phyloP scores from a whole-genome alignment of 2,797 vertebrate species.

The Bufotes viridis region DNA sequence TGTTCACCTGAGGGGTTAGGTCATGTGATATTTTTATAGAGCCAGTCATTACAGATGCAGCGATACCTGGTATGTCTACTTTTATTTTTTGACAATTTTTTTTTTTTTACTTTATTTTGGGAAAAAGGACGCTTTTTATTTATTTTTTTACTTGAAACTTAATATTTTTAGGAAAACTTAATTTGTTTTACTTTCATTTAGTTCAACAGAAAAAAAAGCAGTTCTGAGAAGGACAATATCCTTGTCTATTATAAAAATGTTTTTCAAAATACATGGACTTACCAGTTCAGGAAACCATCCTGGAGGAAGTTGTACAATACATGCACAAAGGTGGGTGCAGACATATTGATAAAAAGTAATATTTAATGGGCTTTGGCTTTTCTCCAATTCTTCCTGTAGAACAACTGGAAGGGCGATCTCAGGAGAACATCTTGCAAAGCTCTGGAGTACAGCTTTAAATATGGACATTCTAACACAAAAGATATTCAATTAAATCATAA shows the following conservation, averaged over 20 bases:
- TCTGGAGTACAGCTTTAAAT: slow-evolving; percentile 81
- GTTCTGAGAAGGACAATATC: neutral
- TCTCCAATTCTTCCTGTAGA: slow-evolving; percentile 78
- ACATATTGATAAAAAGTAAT: slow-evolving; percentile 86
- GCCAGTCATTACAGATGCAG: too few relatives aligned
- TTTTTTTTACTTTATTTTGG: too few relatives aligned
- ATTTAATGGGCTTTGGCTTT: slow-evolving; percentile 78
- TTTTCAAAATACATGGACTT: slow-evolving; percentile 64
- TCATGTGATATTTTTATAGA: too few relatives aligned
- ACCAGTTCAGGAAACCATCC: slow-evolving; percentile 84
- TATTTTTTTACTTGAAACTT: too few relatives aligned
- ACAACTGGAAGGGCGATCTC: slow-evolving; percentile 83
- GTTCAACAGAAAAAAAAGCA: neutral
- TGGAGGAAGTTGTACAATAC: slow-evolving; percentile 80
- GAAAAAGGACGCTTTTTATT: too few relatives aligned
- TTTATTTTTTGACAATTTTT: too few relatives aligned
- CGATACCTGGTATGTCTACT: too few relatives aligned
- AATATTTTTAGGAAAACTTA: too few relatives aligned
- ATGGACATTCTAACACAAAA: slow-evolving; percentile 78
- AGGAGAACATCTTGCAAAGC: slow-evolving; percentile 80
- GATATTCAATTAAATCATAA: too few relatives aligned
- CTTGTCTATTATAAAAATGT: neutral
- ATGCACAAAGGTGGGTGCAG: slow-evolving; percentile 87
- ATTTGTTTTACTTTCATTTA: too few relatives aligned
- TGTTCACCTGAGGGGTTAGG: too few relatives aligned